Conservation (phyloP, 2,888 invertebrate genomes). For the Malthinus seriepunctatus region DNA sequence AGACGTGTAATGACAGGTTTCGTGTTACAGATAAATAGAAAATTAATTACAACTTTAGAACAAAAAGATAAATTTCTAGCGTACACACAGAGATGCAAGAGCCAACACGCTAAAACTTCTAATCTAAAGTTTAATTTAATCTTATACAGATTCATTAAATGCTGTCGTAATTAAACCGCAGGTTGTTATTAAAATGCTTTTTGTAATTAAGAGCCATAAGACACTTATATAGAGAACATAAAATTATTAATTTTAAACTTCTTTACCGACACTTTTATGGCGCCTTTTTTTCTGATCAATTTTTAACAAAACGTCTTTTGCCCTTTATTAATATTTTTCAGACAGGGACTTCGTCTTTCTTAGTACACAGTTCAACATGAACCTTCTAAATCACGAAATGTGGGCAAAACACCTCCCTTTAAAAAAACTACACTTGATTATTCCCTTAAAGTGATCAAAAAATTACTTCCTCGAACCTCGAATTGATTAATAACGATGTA, state of each 20-base stretch:
- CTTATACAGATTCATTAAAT: conserved; percentile 25
- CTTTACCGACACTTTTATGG: not conserved
- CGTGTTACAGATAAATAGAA: no score
- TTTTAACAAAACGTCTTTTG: not conserved
- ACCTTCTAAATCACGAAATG: no score
- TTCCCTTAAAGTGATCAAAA: no score
- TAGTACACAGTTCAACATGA: no score
- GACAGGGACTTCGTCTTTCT: no score
- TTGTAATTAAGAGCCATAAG: conserved; percentile 24
- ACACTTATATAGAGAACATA: conserved; percentile 12
- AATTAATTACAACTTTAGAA: not conserved
- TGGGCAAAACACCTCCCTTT: no score
- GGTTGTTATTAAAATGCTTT: conserved; percentile 27
- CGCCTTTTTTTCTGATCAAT: not conserved
- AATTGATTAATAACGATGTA: no score
- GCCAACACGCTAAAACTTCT: conserved; percentile 5
- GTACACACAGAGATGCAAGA: not conserved
- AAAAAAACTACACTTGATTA: no score
- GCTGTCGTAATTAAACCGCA: conserved; percentile 27
- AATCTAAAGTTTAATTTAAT: conserved; percentile 26
- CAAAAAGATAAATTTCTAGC: conserved; percentile 1
- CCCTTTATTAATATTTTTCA: no score
- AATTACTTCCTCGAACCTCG: no score
- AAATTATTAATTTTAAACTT: conserved; percentile 9
- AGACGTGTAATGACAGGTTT: no score